Evolutionary conservation across 1,140 invertebrate genomes (phyloP), one percentile per base, ranked within the genome.

Genomic region (Macrotrachela quadricornifera): DNA sequence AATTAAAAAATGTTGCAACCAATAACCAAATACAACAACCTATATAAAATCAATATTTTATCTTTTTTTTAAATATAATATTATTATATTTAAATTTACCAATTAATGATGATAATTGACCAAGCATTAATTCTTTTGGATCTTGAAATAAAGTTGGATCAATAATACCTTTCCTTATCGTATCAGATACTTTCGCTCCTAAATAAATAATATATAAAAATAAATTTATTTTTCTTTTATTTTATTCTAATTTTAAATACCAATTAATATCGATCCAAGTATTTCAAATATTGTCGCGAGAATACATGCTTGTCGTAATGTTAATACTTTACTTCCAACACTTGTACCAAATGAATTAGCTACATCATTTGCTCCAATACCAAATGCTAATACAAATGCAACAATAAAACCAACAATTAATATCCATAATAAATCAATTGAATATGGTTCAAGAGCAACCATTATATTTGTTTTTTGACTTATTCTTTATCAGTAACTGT

Each of bases 301-400:
- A 52, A 88, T 76, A 62, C 90, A 97, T 3, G 91, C 92, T 63
- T 86, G 82, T 51, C 78, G 74, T 45, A 97, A 78, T 6, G 85
- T 90, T 15, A 97, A 73, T 3, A 96, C 92, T 63, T 86, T 85
- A 15, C 86, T 81, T 10, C 92, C 92, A 11, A 97, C 90, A 53
- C 83, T 88, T 6, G 92, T 95, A 0, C 91, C 91, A 66, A 97
- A 96, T 8, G 86, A 88, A 65, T 97, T 97, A 46, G 92, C 92
- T 46, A 96, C 91, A 74, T 97, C 92, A 66, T 97, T 97, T 38
- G 90, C 91, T 21, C 92, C 90, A 61, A 96, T 92, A 16, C 87
- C 90, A 72, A 94, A 94, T 30, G 90, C 87, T 63, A 96, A 72
- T 47, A 90, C 67, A 66, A 95, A 95, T 21, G 88, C 85, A 48